Conservation (phyloP, 1,140 invertebrate species). For the Copidosoma floridanum region DNA sequence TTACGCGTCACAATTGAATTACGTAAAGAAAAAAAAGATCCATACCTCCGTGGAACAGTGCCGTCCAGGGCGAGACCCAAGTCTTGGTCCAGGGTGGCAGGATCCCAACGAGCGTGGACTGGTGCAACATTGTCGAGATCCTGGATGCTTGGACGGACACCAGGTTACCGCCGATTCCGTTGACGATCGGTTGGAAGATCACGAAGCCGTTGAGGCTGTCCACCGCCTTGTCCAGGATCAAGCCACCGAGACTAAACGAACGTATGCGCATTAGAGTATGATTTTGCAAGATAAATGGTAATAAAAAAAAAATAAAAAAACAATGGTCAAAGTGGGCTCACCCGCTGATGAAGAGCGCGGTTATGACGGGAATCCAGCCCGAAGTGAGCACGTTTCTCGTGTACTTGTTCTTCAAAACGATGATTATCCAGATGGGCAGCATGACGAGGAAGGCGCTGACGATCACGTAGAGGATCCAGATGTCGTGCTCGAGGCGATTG, state of each 20-base stretch:
- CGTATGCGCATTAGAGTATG: no score
- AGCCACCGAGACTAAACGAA: constrained; percentile 74
- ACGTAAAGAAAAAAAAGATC: neutral
- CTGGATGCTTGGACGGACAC: constrained; percentile 95
- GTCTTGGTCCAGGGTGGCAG: constrained; percentile 73
- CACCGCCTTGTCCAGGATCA: constrained; percentile 77
- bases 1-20: neutral
- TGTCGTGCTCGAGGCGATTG: constrained; percentile 59
- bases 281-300: constrained; percentile 3
- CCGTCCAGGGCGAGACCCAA: constrained; percentile 75
- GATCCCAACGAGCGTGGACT: constrained; percentile 74
- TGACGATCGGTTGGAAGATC: constrained; percentile 89
- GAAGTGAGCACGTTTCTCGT: constrained; percentile 75
- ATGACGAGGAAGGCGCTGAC: constrained; percentile 66
- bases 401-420: constrained; percentile 76
- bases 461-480: constrained; percentile 67
- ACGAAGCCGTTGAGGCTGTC: constrained; percentile 75
- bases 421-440: constrained; percentile 76
- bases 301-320: neutral
- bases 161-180: constrained; percentile 94
- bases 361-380: constrained; percentile 84
- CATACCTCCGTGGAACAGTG: constrained; percentile 77
- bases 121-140: constrained; percentile 89
- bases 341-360: constrained; percentile 85
- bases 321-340: constrained; percentile 49